Evolutionary conservation across 2,888 invertebrate species (phyloP), one percentile per base, ranked within the genome.

Genomic region (Synanthedon formicaeformis): DNA sequence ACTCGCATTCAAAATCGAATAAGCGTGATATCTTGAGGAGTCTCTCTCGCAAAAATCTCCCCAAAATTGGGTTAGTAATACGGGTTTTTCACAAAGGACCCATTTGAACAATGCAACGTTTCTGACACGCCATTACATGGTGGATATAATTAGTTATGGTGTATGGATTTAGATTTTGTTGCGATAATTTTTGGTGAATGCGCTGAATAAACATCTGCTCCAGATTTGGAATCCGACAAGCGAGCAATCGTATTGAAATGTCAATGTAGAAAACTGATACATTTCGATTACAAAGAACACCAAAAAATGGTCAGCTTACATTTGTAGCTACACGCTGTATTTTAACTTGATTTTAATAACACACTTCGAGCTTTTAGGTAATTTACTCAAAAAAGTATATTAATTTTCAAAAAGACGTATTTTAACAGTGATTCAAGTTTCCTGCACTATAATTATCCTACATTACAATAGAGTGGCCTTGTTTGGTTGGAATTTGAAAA

Each of bases 61-160:
- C 80, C 82, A 83, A 85, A 86, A 86, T 76, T 87, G 81, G 87
- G 87, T 87, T 85, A 86, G 85, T 87, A 86, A 87, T 86, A 80
- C 86, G 77, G 76, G 65, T 64, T 67, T 63, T 54, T 55, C 12
- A 84, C 82, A 86, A 85, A 67, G 64, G 72, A 54, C 16, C 54
- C 49, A 53, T 65, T 71, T 76, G 79, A 81, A 84, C 83, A 86
- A 83, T 75, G 62, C 64, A 27, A 56, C 66, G 62, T 64, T 62
- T 66, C 73, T 70, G 74, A 72, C 78, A 71, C 70, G 66, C 72
- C 75, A 81, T 86, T 86, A 84, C 79, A 81, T 60, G 84, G 80
- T 84, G 84, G 85, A 85, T 87, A 81, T 87, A 85, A 87, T 87
- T 87, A 87, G 86, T 74, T 83, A 85, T 87, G 87, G 86, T 86